These are phyloP conservation scores for Coendou prehensilis DNA, from an alignment of 2,797 vertebrate genomes.

Conservation along the genomic window DNA sequence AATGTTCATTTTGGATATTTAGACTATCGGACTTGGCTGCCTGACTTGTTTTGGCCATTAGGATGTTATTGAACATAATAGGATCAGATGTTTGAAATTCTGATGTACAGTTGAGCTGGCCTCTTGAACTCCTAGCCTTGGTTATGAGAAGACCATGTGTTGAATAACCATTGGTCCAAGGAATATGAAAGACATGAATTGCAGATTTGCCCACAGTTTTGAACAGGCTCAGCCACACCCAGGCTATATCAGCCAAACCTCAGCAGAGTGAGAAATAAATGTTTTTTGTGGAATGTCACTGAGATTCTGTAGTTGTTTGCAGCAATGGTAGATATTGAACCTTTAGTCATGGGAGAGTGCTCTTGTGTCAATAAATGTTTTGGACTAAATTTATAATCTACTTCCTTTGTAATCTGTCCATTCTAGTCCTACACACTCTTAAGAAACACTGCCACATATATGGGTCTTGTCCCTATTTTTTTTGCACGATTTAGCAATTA, in stretches of 20 bases:
- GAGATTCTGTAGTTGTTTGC: not conserved
- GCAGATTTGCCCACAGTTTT: not conserved
- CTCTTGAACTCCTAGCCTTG: conserved; percentile 13
- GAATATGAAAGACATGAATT: conserved; percentile 57
- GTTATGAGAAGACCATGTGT: conserved; percentile 11
- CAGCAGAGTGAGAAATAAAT: conserved; percentile 62
- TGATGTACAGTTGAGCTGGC: not conserved
- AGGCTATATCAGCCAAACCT: conserved; percentile 54
- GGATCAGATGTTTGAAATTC: not conserved
- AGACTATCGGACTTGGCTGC: not conserved
- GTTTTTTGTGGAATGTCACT: not conserved
- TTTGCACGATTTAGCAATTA: not conserved
- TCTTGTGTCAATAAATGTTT: conserved; percentile 24
- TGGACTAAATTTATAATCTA: not conserved
- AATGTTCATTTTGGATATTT: not conserved
- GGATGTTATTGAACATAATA: not conserved
- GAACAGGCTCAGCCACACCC: conserved; percentile 6
- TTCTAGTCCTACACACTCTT: not conserved
- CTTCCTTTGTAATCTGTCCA: not conserved
- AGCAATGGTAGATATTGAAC: not conserved
- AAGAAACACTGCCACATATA: not conserved
- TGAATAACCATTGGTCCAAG: conserved; percentile 39
- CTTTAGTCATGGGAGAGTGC: not conserved
- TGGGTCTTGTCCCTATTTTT: not conserved
- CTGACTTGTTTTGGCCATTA: conserved; percentile 4